Evolutionary conservation across 2,888 invertebrate species (phyloP).

Genomic region (Linyphia triangularis): DNA sequence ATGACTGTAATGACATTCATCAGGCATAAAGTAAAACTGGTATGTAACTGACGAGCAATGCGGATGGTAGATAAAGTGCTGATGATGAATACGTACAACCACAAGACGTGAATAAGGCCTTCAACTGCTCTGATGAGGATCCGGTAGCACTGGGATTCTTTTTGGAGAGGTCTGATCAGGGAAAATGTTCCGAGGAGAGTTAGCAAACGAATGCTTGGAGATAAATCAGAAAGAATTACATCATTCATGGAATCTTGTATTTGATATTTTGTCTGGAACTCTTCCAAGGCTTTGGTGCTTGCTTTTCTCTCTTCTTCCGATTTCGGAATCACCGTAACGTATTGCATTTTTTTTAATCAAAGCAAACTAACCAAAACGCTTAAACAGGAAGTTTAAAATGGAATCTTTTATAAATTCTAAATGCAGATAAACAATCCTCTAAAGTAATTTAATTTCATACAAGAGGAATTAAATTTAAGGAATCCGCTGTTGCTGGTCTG

Average conservation of each 20-base stretch:
- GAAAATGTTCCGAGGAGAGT: constrained; percentile 40
- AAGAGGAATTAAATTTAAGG: neutral
- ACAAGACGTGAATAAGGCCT: constrained; percentile 6
- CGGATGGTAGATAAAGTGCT: constrained; percentile 16
- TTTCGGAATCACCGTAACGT: constrained; percentile 10
- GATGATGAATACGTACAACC: constrained; percentile 40
- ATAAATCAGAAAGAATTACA: constrained; percentile 25
- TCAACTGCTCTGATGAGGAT: neutral
- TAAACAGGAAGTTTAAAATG: neutral
- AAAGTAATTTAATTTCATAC: neutral
- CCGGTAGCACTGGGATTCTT: neutral
- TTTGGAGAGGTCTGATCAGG: neutral
- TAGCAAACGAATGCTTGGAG: constrained; percentile 45
- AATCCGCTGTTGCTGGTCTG: neutral
- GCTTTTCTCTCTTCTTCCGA: neutral
- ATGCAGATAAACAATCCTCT: no score
- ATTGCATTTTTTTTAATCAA: constrained; percentile 8
- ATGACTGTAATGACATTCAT: constrained; percentile 45
- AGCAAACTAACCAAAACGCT: neutral
- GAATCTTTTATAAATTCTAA: neutral
- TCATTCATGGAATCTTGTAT: neutral
- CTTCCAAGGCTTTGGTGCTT: neutral
- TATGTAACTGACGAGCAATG: constrained; percentile 1
- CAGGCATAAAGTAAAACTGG: constrained; percentile 41
- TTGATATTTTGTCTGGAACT: neutral